Percentiles rank a stretch among this genome's conserved stretches.
phyloP scores from a whole-genome alignment of 2,888 invertebrate species.

The Troides aeacus region DNA sequence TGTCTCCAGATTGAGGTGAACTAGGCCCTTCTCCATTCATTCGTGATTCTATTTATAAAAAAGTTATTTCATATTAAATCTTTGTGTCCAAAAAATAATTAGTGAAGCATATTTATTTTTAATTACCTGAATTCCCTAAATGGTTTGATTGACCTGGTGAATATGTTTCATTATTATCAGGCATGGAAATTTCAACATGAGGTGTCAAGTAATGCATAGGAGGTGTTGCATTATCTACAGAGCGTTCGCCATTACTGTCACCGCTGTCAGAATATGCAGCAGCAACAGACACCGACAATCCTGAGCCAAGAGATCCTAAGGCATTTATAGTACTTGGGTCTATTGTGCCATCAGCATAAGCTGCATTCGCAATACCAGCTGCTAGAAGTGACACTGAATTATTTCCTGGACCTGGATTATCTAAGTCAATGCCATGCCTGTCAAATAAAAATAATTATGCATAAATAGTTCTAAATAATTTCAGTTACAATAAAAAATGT shows the following conservation, averaged over 20 bases:
- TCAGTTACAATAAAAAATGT: background rate
- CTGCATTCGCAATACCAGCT: conserved; percentile 81
- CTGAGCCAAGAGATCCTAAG: conserved; percentile 80
- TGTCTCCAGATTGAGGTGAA: conserved; percentile 90
- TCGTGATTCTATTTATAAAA: conserved; percentile 59
- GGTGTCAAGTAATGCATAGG: conserved; percentile 95
- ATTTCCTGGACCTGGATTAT: conserved; percentile 91
- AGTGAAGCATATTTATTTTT: conserved; percentile 25
- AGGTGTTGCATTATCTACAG: conserved; percentile 92
- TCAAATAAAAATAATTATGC: conserved; percentile 18
- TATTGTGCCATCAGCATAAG: conserved; percentile 78
- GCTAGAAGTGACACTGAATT: conserved; percentile 88
- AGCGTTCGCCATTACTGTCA: conserved; percentile 88
- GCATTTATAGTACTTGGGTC: conserved; percentile 75
- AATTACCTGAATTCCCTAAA: conserved; percentile 58
- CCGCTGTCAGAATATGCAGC: conserved; percentile 92
- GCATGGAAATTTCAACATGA: conserved; percentile 94
- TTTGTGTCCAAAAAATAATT: conserved; percentile 24
- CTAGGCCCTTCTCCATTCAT: conserved; percentile 85
- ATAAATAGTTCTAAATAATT: background rate
- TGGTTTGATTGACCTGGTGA: conserved; percentile 75
- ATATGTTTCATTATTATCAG: conserved; percentile 87
- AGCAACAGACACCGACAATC: conserved; percentile 83
- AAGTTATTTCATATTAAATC: conserved; percentile 28
- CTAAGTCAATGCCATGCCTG: conserved; percentile 93